A percentile compares a stretch with the other conserved stretches of the same genome.
Evolutionary conservation across 2,797 vertebrate genomes (phyloP).

Genomic region (Poeciliopsis paucimaculata): DNA sequence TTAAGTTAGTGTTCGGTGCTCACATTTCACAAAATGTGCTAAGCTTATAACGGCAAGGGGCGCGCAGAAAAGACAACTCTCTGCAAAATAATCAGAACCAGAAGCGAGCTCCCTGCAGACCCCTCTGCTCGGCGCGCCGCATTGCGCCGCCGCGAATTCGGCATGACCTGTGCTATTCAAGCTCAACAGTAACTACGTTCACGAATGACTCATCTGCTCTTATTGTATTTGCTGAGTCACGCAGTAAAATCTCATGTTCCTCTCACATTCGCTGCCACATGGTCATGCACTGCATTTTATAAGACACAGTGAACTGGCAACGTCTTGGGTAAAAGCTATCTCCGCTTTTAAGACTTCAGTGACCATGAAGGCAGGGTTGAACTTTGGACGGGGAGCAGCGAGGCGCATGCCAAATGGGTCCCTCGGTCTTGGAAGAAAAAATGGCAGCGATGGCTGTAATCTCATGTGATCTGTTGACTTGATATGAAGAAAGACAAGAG

Average conservation of each 20-base stretch:
- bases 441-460: not conserved
- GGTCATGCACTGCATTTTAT: conserved; percentile 23
- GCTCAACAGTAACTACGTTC: conserved; percentile 47
- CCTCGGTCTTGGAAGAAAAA: conserved; percentile 19
- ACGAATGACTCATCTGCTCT: conserved; percentile 66
- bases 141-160: conserved; percentile 21
- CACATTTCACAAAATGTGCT: conserved; percentile 42
- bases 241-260: conserved; percentile 52
- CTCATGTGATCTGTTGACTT: conserved; percentile 5
- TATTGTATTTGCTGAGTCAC: conserved; percentile 65
- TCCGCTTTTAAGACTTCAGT: conserved; percentile 35
- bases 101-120: conserved; percentile 50
- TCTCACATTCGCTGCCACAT: conserved; percentile 28
- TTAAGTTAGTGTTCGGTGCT: conserved; percentile 17
- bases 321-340: conserved; percentile 32
- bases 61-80: conserved; percentile 31
- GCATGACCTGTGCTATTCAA: conserved; percentile 47
- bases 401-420: conserved; percentile 18
- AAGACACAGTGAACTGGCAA: conserved; percentile 33
- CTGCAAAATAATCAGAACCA: conserved; percentile 62
- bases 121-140: conserved; percentile 53
- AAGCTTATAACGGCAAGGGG: conserved; percentile 27
- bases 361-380: conserved; percentile 46
- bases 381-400: conserved; percentile 28
- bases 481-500: conserved; percentile 9